These are phyloP conservation scores for Pteropus alecto DNA, from an alignment of 2,113 vertebrate species.

Conservation along the genomic window DNA sequence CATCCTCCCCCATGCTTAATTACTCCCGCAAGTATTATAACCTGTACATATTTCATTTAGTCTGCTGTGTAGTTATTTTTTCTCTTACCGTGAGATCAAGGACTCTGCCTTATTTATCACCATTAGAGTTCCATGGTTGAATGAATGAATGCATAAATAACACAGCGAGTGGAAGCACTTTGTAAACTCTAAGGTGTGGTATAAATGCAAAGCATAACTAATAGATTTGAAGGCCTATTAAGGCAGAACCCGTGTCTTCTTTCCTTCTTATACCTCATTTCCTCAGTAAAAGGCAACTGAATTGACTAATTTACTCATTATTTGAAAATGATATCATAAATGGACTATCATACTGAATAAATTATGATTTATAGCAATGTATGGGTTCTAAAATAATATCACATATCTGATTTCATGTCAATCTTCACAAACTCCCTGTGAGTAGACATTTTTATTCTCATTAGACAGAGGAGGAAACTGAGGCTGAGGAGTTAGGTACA, in stretches of 20 bases:
- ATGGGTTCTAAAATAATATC: background rate
- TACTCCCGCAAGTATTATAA: background rate
- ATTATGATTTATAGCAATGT: background rate
- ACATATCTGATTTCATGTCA: background rate
- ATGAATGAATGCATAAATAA: background rate
- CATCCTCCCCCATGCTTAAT: background rate
- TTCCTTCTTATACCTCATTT: slow-evolving; percentile 22
- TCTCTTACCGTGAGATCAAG: slow-evolving; percentile 18
- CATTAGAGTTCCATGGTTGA: background rate
- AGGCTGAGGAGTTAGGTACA: background rate
- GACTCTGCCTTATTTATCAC: background rate
- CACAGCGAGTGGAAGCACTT: background rate
- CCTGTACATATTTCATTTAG: background rate
- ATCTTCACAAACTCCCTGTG: background rate
- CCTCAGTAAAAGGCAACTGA: background rate
- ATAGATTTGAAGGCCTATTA: background rate
- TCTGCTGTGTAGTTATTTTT: background rate
- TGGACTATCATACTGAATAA: background rate
- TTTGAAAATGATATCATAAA: slow-evolving; percentile 29
- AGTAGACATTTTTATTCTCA: background rate
- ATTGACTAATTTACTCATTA: slow-evolving; percentile 44
- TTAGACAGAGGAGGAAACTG: background rate
- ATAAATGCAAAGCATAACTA: background rate
- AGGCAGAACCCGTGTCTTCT: slow-evolving; percentile 18
- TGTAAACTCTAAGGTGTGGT: background rate